These are phyloP conservation scores for Microplitis mediator DNA, from an alignment of 1,140 invertebrate genomes.

Conservation along the genomic window DNA sequence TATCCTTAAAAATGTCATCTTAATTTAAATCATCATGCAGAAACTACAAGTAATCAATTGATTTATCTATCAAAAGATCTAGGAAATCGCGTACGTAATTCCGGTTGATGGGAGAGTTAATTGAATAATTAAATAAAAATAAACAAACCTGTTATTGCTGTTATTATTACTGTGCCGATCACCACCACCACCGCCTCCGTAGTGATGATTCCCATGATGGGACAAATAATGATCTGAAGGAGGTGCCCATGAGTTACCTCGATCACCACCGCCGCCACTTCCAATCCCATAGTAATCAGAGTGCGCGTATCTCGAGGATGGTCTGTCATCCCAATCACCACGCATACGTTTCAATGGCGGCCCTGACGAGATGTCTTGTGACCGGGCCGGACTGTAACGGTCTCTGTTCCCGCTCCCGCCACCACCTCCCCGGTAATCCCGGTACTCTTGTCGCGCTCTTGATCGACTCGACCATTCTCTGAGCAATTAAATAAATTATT, in stretches of 20 bases:
- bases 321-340: constrained; percentile 72
- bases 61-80: too few relatives aligned
- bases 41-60: too few relatives aligned
- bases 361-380: constrained; percentile 68
- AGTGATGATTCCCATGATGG: constrained; percentile 64
- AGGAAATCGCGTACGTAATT: too few relatives aligned
- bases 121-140: constrained; percentile 6
- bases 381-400: constrained; percentile 77
- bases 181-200: constrained; percentile 61
- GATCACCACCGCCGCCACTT: constrained; percentile 50
- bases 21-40: too few relatives aligned
- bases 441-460: constrained; percentile 69
- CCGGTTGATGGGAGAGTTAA: too few relatives aligned
- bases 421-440: constrained; percentile 70
- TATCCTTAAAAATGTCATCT: too few relatives aligned
- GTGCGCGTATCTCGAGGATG: constrained; percentile 56
- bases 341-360: constrained; percentile 82
- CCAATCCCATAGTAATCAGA: constrained; percentile 56
- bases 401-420: constrained; percentile 61
- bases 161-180: constrained; percentile 38
- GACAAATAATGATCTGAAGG: constrained; percentile 53
- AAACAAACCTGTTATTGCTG: constrained; percentile 57
- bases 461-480: constrained; percentile 69
- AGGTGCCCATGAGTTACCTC: constrained; percentile 54
- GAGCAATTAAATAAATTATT: constrained; percentile 42